Base-by-base conservation (phyloP, 2,888 invertebrate genomes). In the Gortyna flavago region DNA sequence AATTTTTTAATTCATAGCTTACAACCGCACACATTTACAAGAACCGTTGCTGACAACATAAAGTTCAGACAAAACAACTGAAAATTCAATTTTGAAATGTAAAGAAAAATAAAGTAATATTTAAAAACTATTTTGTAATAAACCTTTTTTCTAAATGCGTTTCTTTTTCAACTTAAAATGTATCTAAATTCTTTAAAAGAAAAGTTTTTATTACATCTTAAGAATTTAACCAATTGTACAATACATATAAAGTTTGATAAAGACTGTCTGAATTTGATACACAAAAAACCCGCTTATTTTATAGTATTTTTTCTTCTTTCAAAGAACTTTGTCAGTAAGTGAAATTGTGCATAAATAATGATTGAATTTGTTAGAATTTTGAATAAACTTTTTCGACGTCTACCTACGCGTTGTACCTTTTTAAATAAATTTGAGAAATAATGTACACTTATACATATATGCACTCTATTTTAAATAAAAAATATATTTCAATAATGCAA, bases 271-370 rank as follows among this genome's bases (percentile, higher is more conserved):
- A 85, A 78, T 81, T 75, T 68, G 59, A 54, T 32, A 57, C 54
- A 48, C 59, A 80, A 64, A 84, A 81, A 77, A 85, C 35, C 48
- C 57, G 18, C 57, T 74, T 65, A 57, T 61, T 78, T 84, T 72
- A 77, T 82, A 64, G 70, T 59, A 61, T 81, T 81, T 73, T 59
- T 77, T 81, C 64, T 85, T 73, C 64, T 85, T 69, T 51, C n/a
- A 57, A 81, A 69, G 16, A 85, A 81, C 57, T 81, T 77, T 54
- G 29, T 66, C 64, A 57, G 35, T 73, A 74, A 81, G 54, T 77
- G 57, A 72, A 77, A 85, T 83, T 65, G 77, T 68, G 48, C 85
- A 71, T 76, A 85, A 59, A 64, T 68, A 61, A 54, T 64, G 18
- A 84, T 61, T 54, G 44, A 85, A 68, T 75, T 51, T 51, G 51